Evolutionary conservation across 2,888 invertebrate species (phyloP).

Genomic region (Serrognathus titanus): DNA sequence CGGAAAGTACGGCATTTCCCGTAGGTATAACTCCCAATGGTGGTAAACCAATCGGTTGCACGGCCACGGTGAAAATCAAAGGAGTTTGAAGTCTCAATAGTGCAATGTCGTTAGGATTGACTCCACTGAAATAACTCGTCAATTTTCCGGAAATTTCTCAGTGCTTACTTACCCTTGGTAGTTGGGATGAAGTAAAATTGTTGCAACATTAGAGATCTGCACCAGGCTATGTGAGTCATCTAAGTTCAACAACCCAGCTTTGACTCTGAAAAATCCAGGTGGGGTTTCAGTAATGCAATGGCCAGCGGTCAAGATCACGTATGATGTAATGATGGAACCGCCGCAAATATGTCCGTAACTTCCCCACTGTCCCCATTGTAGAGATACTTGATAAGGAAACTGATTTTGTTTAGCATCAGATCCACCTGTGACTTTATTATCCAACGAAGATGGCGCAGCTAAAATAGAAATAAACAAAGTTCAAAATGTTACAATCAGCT

Average conservation of each 20-base stretch:
- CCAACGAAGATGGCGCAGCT: background rate
- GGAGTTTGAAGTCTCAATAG: slow-evolving; percentile 45
- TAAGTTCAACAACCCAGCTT: slow-evolving; percentile 32
- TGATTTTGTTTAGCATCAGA: slow-evolving; percentile 32
- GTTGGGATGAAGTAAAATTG: slow-evolving; percentile 27
- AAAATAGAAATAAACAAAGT: background rate
- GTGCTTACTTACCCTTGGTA: slow-evolving; percentile 25
- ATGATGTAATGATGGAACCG: slow-evolving; percentile 42
- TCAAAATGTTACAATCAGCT: background rate
- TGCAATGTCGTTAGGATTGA: slow-evolving; percentile 52
- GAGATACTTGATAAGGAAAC: slow-evolving; percentile 43
- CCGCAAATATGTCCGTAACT: slow-evolving; percentile 45
- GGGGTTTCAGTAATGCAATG: slow-evolving; percentile 41
- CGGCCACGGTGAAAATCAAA: slow-evolving; percentile 36
- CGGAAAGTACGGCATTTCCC: slow-evolving; percentile 44
- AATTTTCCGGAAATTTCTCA: background rate
- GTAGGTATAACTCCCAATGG: slow-evolving; percentile 27
- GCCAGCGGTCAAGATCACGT: slow-evolving; percentile 45
- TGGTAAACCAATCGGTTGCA: slow-evolving; percentile 45
- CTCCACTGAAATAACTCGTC: slow-evolving; percentile 11
- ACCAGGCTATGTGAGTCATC: slow-evolving; percentile 21
- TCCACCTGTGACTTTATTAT: slow-evolving; percentile 20
- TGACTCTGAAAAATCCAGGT: slow-evolving; percentile 19
- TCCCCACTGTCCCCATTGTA: slow-evolving; percentile 37
- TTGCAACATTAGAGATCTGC: slow-evolving; percentile 26